Conservation (phyloP, 2,113 vertebrate genomes). For the Ictalurus punctatus region DNA sequence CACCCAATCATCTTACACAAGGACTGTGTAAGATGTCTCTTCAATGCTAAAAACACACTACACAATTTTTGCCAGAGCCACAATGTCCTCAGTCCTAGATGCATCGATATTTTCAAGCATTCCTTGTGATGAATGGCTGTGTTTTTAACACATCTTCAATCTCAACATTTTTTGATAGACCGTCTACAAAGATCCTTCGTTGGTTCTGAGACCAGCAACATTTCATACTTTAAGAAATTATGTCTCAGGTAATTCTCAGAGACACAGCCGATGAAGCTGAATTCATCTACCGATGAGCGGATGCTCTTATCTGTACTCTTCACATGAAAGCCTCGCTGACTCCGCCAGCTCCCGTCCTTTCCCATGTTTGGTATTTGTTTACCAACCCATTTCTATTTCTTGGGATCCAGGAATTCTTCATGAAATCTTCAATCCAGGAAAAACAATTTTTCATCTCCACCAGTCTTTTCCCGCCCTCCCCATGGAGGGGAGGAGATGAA, state of each 20-base stretch:
- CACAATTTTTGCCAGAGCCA: too few relatives aligned
- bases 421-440: too few relatives aligned
- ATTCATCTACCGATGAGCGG: constrained; percentile 60
- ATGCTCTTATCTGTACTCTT: constrained; percentile 59
- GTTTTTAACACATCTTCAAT: not conserved
- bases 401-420: too few relatives aligned
- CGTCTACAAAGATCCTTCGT: not conserved
- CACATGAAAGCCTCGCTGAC: constrained; percentile 68
- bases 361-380: constrained; percentile 70
- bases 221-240: not conserved
- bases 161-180: not conserved
- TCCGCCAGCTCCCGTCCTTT: constrained; percentile 51
- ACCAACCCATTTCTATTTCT: constrained; percentile 66
- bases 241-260: not conserved
- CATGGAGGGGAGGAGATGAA: constrained; percentile 3
- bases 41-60: too few relatives aligned
- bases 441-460: constrained; percentile 67
- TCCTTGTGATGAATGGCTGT: not conserved
- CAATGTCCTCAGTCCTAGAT: too few relatives aligned
- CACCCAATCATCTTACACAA: too few relatives aligned
- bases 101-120: too few relatives aligned
- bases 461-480: constrained; percentile 52
- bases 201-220: not conserved
- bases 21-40: too few relatives aligned
- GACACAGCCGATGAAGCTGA: not conserved